Conservation (phyloP, 1,140 invertebrate species). For the Delia radicum region DNA sequence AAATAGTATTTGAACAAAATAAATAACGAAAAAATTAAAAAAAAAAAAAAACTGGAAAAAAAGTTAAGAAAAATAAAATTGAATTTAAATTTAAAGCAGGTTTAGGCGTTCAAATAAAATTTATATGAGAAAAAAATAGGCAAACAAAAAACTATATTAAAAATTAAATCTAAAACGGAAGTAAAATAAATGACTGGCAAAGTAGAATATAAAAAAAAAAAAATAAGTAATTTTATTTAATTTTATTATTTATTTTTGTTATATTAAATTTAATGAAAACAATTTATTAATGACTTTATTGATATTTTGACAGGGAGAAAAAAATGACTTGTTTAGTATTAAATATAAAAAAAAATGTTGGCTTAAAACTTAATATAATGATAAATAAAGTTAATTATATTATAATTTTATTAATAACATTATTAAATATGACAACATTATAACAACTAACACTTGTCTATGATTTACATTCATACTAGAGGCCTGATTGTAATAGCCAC, state of each 20-base stretch:
- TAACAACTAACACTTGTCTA: neutral
- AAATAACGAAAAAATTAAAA: no score
- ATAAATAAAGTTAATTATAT: neutral
- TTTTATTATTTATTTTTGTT: neutral
- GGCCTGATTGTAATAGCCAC: slow-evolving; percentile 71
- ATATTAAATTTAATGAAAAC: neutral
- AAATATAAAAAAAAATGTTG: neutral
- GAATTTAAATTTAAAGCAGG: neutral
- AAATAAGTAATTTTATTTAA: neutral
- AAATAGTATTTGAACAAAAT: neutral
- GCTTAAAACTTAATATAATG: neutral
- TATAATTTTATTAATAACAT: neutral
- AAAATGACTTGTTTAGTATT: neutral
- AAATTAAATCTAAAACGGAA: neutral
- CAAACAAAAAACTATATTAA: neutral
- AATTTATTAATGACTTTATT: neutral
- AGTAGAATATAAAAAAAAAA: neutral
- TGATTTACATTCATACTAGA: neutral
- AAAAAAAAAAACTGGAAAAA: neutral
- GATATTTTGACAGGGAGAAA: neutral
- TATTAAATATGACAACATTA: slow-evolving; percentile 7
- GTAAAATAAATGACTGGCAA: neutral
- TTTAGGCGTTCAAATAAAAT: neutral
- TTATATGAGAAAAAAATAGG: neutral
- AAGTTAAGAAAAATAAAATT: neutral